These are phyloP conservation scores for Rachycentron canadum DNA, from an alignment of 2,797 vertebrate genomes.

Conservation along the genomic window DNA sequence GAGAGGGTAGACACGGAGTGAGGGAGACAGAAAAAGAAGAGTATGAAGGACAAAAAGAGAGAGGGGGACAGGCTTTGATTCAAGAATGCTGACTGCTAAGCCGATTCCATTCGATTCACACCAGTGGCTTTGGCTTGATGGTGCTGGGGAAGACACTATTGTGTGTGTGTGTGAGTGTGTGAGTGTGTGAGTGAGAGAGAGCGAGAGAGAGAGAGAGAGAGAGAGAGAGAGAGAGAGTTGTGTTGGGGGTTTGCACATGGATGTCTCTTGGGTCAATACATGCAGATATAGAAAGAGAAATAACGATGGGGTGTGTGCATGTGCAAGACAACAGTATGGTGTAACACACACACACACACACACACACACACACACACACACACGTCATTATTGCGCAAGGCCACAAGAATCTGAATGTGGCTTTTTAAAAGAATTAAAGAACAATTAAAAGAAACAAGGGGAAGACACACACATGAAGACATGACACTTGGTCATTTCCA, in stretches of 20 bases:
- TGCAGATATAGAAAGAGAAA: slow-evolving; percentile 28
- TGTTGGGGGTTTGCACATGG: not conserved
- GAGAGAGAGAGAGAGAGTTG: slow-evolving; percentile 4
- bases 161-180: slow-evolving; percentile 29
- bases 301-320: not conserved
- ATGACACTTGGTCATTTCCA: slow-evolving; percentile 44
- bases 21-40: slow-evolving; percentile 1
- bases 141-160: slow-evolving; percentile 33
- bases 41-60: slow-evolving; percentile 42
- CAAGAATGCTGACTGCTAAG: slow-evolving; percentile 67
- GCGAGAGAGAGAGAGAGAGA: slow-evolving; percentile 3
- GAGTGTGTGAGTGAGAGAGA: slow-evolving; percentile 24
- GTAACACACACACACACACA: slow-evolving; percentile 23
- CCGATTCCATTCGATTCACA: slow-evolving; percentile 69
- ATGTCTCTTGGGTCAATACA: slow-evolving; percentile 18
- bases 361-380: too few species aligned
- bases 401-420: slow-evolving; percentile 34
- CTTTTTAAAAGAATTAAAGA: too few species aligned
- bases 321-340: slow-evolving; percentile 17
- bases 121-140: slow-evolving; percentile 61
- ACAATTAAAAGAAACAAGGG: slow-evolving; percentile 45
- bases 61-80: slow-evolving; percentile 48
- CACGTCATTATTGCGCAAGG: slow-evolving; percentile 46
- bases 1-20: not conserved
- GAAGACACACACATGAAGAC: slow-evolving; percentile 14